Conservation (phyloP, 2,797 vertebrate species). For the Sarcophilus harrisii region DNA sequence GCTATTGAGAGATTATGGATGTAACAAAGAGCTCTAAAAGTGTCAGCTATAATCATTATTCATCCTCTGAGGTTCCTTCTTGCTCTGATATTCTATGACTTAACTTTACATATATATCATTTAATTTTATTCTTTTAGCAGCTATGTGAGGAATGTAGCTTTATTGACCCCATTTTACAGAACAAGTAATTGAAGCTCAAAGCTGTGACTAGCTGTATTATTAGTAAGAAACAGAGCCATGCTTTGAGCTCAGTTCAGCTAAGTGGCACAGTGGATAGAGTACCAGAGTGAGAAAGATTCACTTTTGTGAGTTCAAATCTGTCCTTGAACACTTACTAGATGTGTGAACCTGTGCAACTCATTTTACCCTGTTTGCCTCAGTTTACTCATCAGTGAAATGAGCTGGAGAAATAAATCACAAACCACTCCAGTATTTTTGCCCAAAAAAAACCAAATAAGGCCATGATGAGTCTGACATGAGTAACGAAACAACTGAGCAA, state of each 20-base stretch:
- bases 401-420: background rate
- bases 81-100: background rate
- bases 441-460: background rate
- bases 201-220: background rate
- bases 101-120: background rate
- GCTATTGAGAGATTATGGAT: background rate
- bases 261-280: background rate
- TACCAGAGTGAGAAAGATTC: background rate
- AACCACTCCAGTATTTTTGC: background rate
- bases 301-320: background rate
- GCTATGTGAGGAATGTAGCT: background rate
- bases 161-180: background rate
- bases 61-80: background rate
- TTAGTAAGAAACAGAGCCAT: background rate
- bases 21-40: background rate
- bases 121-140: background rate
- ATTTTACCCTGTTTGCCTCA: background rate
- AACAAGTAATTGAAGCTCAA: background rate
- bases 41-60: background rate
- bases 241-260: background rate
- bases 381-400: background rate
- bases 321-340: background rate
- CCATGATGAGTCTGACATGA: background rate
- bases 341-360: background rate
- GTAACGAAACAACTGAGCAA: background rate